Evolutionary conservation across 2,888 invertebrate genomes (phyloP), one percentile per base, ranked within the genome.

Genomic region (Gortyna flavago): DNA sequence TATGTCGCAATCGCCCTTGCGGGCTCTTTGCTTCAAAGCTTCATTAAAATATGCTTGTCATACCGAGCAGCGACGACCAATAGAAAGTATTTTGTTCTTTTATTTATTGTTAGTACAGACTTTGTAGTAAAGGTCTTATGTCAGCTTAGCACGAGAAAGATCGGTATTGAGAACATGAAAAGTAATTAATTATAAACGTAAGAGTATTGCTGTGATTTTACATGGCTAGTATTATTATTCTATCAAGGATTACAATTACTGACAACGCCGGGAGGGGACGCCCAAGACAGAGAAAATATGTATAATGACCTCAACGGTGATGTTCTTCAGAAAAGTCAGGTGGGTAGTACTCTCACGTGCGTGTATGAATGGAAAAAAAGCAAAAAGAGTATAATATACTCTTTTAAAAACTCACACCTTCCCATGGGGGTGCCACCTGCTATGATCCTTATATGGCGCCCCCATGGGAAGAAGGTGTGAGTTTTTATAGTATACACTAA

Each of bases 31-130:
- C 67, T 61, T 73, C 35, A 35, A 8, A 70, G 69, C 44, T 82
- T 81, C 72, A 81, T 81, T 81, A 81, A 82, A 81, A 82, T 71
- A 72, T 82, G 71, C 77, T 81, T 82, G 78, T 77, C 77, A 71
- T 51, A 51, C 29, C 13, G 18, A 76, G 57, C n/a, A 67, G 25
- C 38, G 29, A 51, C 25, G 41, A 32, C 59, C 8, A 35, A 64
- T 68, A 41, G 18, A 54, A n/a, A 54, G 21, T 41, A 67, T 61
- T 48, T 81, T 71, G 35, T 41, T 82, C 4, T 59, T 77, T 67
- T 74, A 48, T 77, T 80, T 51, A 62, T 68, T 64, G 21, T 77
- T 51, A 4, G 11, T 44, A 44, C n/a, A n/a, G n/a, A n/a, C 48
- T 32, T 71, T 67, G 25, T 18, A 66, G 11, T n/a, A 51, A 32